Evolutionary conservation across 2,797 vertebrate species (phyloP).

Genomic region (Neomorphus geoffroyi): DNA sequence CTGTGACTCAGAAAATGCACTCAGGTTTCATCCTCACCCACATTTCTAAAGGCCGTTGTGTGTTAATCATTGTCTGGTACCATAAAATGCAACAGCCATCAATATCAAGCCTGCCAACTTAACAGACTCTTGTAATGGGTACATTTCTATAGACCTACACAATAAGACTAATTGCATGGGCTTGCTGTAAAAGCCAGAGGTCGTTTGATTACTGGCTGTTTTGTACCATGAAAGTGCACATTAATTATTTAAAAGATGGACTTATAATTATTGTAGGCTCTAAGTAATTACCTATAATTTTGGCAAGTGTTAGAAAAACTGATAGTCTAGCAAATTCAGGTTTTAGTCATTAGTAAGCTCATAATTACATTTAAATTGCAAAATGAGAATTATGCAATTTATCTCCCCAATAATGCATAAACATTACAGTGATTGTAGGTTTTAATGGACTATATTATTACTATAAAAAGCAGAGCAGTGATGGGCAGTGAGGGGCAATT

Average conservation of each 20-base stretch:
- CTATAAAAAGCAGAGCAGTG: slow-evolving; percentile 67
- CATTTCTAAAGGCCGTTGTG: background rate
- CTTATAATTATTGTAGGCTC: slow-evolving; percentile 80
- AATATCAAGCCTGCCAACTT: slow-evolving; percentile 39
- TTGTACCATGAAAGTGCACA: slow-evolving; percentile 75
- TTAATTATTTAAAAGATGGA: slow-evolving; percentile 82
- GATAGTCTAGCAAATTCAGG: slow-evolving; percentile 79
- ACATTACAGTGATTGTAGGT: slow-evolving; percentile 79
- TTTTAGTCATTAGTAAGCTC: slow-evolving; percentile 81
- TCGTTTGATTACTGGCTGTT: slow-evolving; percentile 79
- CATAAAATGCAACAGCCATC: slow-evolving; percentile 46
- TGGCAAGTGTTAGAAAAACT: slow-evolving; percentile 80
- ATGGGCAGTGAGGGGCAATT: slow-evolving; percentile 76
- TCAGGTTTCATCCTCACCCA: background rate
- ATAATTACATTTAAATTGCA: slow-evolving; percentile 86
- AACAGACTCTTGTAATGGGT: slow-evolving; percentile 68
- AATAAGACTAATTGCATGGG: slow-evolving; percentile 75
- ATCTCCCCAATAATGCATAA: slow-evolving; percentile 80
- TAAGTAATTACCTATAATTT: slow-evolving; percentile 82
- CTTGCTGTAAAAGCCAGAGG: slow-evolving; percentile 71
- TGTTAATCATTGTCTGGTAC: slow-evolving; percentile 53
- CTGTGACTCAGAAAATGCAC: background rate
- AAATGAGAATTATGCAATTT: slow-evolving; percentile 81
- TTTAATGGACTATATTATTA: slow-evolving; percentile 79
- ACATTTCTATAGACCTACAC: slow-evolving; percentile 69